Evolutionary conservation across 2,888 invertebrate genomes (phyloP).

Genomic region (Cinara cedri): DNA sequence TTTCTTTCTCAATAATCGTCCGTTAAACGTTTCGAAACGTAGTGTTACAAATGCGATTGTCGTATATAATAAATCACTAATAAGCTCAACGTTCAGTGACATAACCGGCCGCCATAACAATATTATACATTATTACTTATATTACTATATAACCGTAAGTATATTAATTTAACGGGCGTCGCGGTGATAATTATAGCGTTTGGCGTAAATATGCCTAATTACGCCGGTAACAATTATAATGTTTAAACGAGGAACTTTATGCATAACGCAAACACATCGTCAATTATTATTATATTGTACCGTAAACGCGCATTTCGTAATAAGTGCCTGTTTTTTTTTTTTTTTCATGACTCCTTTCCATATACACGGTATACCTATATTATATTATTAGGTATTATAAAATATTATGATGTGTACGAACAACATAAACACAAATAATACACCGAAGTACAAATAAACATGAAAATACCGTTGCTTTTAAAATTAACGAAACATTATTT

Average conservation of each 20-base stretch:
- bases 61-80: no score
- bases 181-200: background rate
- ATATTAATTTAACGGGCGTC: no score
- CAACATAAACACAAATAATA: slow-evolving; percentile 20
- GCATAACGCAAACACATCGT: background rate
- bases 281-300: slow-evolving; percentile 10
- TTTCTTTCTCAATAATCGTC: no score
- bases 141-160: no score
- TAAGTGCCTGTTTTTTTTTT: background rate
- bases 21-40: no score
- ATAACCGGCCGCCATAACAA: no score
- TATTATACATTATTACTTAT: no score
- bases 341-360: slow-evolving; percentile 23
- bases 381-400: background rate
- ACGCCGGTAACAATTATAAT: slow-evolving; percentile 12
- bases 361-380: background rate
- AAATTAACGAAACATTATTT: background rate
- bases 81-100: no score
- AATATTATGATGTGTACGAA: background rate
- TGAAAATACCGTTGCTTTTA: slow-evolving; percentile 9
- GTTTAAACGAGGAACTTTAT: slow-evolving; percentile 9
- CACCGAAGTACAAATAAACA: slow-evolving; percentile 4
- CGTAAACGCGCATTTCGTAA: slow-evolving; percentile 1
- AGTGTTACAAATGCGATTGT: no score
- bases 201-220: slow-evolving; percentile 2